Conservation (phyloP, 2,797 vertebrate genomes). For the Sparus aurata region DNA sequence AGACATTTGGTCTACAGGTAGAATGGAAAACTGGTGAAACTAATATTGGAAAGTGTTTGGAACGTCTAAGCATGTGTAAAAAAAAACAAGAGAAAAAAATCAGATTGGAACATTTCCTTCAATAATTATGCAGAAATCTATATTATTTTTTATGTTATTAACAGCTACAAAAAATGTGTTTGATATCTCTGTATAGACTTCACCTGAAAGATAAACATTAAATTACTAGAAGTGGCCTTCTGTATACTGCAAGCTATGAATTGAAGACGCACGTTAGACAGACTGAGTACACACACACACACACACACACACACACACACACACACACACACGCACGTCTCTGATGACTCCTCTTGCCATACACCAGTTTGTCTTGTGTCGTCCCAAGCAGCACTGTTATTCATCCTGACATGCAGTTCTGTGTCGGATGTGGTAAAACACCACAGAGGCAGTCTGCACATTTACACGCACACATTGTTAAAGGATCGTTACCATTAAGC, state of each 20-base stretch:
- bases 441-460: constrained; percentile 35
- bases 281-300: no score
- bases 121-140: constrained; percentile 6
- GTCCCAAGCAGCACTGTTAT: constrained; percentile 12
- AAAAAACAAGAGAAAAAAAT: neutral
- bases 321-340: constrained; percentile 2
- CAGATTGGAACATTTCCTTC: constrained; percentile 6
- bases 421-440: constrained; percentile 37
- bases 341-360: neutral
- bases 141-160: neutral
- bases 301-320: neutral
- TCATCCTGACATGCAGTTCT: neutral
- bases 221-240: constrained; percentile 13
- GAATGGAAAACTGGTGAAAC: neutral
- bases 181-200: constrained; percentile 35
- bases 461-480: constrained; percentile 29
- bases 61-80: neutral
- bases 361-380: constrained; percentile 15
- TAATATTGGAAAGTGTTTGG: neutral
- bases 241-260: constrained; percentile 3
- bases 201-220: constrained; percentile 13
- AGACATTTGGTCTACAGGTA: neutral
- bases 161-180: constrained; percentile 6
- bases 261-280: neutral
- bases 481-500: no score